Percentiles rank a stretch among this genome's conserved stretches.
Evolutionary conservation across 2,797 vertebrate genomes (phyloP).

Genomic region (Gymnodraco acuticeps): DNA sequence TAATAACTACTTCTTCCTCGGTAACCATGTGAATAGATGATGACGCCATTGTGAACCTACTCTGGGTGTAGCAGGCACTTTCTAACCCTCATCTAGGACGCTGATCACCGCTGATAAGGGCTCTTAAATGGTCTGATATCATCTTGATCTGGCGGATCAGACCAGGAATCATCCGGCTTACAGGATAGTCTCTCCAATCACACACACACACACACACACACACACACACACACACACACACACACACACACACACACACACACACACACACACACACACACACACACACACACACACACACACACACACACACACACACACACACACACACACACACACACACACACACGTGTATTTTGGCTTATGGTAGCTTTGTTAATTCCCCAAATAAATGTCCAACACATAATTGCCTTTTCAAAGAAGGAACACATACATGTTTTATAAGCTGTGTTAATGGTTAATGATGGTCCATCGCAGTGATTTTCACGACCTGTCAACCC

Average conservation of each 20-base stretch:
- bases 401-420: not conserved
- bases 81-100: too few species aligned
- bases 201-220: constrained; percentile 24
- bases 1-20: too few species aligned
- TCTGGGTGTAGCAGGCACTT: too few species aligned
- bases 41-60: too few species aligned
- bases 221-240: constrained; percentile 27
- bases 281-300: constrained; percentile 29
- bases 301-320: constrained; percentile 28
- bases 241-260: constrained; percentile 33
- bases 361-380: not conserved
- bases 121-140: too few species aligned
- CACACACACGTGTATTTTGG: constrained; percentile 40
- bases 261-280: constrained; percentile 28
- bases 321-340: constrained; percentile 22
- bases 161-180: constrained; percentile 35
- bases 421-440: not conserved
- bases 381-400: constrained; percentile 7
- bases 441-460: not conserved
- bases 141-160: constrained; percentile 9
- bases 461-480: not conserved
- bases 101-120: too few species aligned
- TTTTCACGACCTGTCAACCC: not conserved
- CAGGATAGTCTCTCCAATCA: constrained; percentile 22
- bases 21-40: too few species aligned